phyloP scores from a whole-genome alignment of 2,113 vertebrate species.

The Philantomba maxwellii region DNA sequence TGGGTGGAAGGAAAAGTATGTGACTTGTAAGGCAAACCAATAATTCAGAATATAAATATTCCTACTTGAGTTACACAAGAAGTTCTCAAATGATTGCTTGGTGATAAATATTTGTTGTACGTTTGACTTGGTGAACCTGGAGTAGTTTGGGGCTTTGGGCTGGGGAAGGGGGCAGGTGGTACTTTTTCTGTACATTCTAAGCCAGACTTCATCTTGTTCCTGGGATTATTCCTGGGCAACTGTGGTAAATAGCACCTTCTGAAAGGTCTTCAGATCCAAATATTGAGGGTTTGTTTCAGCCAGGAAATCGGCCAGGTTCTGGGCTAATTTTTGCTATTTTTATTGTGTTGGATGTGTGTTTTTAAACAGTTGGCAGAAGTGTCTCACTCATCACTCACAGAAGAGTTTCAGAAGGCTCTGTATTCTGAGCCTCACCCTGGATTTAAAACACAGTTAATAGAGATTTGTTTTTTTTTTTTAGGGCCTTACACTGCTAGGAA shows the following conservation, averaged over 20 bases:
- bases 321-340: constrained; percentile 26
- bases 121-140: not conserved
- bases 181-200: not conserved
- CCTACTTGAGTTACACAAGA: not conserved
- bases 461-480: not conserved
- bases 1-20: not conserved
- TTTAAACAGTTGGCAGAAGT: not conserved
- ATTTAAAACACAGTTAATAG: not conserved
- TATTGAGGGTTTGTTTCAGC: not conserved
- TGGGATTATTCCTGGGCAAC: not conserved
- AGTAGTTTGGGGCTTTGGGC: not conserved
- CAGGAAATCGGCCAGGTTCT: not conserved
- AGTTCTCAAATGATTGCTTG: not conserved
- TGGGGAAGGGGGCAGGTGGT: not conserved
- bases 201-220: not conserved
- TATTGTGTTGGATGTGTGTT: not conserved
- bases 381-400: not conserved
- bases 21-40: not conserved
- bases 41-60: not conserved
- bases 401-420: not conserved
- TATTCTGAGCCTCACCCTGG: not conserved
- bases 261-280: not conserved
- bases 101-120: not conserved
- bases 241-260: not conserved
- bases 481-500: not conserved